Evolutionary conservation across 2,113 vertebrate genomes (phyloP).

Genomic region (Lepus europaeus): DNA sequence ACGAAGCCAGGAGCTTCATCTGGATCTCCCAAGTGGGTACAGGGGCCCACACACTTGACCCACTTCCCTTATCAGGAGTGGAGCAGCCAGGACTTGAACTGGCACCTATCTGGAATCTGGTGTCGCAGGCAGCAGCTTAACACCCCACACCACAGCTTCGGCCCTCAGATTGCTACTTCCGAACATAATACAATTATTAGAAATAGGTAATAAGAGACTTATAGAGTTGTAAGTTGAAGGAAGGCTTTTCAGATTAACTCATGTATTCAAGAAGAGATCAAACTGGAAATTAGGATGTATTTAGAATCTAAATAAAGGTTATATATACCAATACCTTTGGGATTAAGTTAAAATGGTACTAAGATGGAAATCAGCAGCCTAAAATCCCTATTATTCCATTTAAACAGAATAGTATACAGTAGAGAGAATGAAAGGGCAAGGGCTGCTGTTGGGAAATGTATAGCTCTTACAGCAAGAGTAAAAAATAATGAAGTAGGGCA

Average conservation of each 20-base stretch:
- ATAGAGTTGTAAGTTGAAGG: not conserved
- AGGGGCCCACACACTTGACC: too few species aligned
- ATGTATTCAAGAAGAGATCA: not conserved
- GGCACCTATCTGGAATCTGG: too few species aligned
- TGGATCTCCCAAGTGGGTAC: too few species aligned
- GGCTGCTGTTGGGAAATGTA: not conserved
- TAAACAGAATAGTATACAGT: not conserved
- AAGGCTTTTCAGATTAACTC: not conserved
- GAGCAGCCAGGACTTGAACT: too few species aligned
- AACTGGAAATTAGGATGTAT: not conserved
- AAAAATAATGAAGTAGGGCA: not conserved
- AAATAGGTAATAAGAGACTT: not conserved
- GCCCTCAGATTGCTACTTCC: not conserved
- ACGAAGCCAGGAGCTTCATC: too few species aligned
- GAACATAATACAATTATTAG: not conserved
- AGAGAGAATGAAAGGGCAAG: not conserved
- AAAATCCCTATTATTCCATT: not conserved
- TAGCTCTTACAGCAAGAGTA: not conserved
- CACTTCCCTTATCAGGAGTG: too few species aligned
- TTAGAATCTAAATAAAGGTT: constrained; percentile 28
- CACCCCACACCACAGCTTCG: too few species aligned
- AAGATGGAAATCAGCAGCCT: not conserved
- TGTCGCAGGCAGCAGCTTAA: too few species aligned
- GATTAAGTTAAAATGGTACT: not conserved
- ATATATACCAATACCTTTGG: not conserved